phyloP scores from a whole-genome alignment of 2,888 invertebrate species.

The Leptodirus hochenwartii region DNA sequence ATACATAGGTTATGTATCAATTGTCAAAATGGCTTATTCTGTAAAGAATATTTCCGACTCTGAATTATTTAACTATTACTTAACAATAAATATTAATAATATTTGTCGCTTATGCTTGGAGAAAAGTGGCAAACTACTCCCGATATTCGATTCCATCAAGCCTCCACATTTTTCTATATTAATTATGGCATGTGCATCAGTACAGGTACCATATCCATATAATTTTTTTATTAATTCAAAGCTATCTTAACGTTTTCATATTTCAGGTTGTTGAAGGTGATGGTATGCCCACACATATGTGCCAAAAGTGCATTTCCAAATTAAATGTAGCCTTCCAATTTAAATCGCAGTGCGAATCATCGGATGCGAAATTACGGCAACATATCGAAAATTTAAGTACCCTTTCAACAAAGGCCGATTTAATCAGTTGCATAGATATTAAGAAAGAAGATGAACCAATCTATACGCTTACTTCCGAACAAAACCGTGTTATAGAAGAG shows the following conservation, averaged over 20 bases:
- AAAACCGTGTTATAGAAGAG: no score
- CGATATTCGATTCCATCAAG: conserved; percentile 27
- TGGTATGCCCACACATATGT: conserved; percentile 25
- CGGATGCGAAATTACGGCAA: conserved; percentile 24
- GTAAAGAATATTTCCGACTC: no score
- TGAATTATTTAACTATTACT: conserved; percentile 25
- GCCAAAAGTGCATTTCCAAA: conserved; percentile 25
- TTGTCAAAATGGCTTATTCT: no score
- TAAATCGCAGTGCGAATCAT: conserved; percentile 26
- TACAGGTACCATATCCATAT: conserved; percentile 21
- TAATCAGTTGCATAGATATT: conserved; percentile 20
- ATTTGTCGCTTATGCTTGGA: conserved; percentile 27
- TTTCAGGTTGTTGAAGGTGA: conserved; percentile 26
- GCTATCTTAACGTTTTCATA: conserved; percentile 1
- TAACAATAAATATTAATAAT: conserved; percentile 26
- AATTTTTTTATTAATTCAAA: conserved; percentile 3
- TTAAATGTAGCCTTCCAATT: conserved; percentile 27
- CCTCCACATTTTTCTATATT: conserved; percentile 26
- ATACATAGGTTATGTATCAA: no score
- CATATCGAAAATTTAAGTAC: conserved; percentile 20
- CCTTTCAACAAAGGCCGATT: conserved; percentile 19
- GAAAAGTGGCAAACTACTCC: conserved; percentile 25
- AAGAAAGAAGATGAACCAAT: no score
- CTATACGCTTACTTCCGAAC: no score
- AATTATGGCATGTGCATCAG: conserved; percentile 27